Percentiles rank a stretch among this genome's conserved stretches.
phyloP scores from a whole-genome alignment of 2,113 vertebrate genomes.

The Dasyprocta punctata region DNA sequence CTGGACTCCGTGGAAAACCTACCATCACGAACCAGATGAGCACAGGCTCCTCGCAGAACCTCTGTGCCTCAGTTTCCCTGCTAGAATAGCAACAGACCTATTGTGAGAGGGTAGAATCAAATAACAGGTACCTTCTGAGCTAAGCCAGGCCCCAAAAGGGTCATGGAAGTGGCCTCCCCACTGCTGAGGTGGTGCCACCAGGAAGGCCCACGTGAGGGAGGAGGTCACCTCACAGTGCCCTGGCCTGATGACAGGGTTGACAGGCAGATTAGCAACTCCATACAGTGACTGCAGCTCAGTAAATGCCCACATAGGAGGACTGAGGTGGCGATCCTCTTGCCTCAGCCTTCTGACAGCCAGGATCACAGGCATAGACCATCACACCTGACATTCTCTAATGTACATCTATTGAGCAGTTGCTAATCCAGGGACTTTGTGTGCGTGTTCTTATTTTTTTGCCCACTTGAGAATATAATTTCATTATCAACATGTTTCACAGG shows the following conservation, averaged over 20 bases:
- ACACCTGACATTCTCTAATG: not conserved
- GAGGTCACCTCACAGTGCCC: no score
- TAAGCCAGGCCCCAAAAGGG: not conserved
- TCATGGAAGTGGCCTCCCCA: not conserved
- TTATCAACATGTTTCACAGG: not conserved
- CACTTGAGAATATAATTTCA: not conserved
- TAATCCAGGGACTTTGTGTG: fast-evolving
- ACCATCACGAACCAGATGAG: not conserved
- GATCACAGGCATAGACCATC: not conserved
- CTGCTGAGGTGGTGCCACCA: no score
- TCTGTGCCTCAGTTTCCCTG: constrained; percentile 37
- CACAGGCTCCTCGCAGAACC: fast-evolving
- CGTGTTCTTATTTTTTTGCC: not conserved
- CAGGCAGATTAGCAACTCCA: not conserved
- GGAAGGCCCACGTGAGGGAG: not conserved
- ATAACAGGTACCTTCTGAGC: not conserved
- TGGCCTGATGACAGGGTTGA: not conserved
- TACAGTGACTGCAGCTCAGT: not conserved
- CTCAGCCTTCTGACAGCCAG: not conserved
- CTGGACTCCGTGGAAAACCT: not conserved
- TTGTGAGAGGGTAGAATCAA: not conserved
- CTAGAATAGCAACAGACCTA: not conserved
- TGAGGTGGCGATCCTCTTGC: not conserved
- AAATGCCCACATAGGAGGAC: not conserved
- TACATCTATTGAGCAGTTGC: not conserved